Evolutionary conservation across 23 tunicate species (phyloP), one percentile per base, ranked within the genome.

Genomic region (Pegea sp.): DNA sequence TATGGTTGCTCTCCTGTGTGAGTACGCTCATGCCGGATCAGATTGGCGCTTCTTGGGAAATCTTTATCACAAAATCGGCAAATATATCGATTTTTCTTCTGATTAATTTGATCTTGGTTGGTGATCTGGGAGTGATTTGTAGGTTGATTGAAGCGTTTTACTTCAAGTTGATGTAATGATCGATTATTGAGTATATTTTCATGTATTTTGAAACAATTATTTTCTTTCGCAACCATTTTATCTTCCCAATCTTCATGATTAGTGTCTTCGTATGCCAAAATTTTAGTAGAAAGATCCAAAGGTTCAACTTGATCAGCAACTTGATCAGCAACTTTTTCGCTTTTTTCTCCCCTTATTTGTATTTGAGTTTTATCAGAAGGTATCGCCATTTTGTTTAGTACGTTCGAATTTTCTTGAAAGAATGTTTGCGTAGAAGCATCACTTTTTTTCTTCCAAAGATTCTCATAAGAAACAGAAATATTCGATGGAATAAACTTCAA

Each of bases 1-100:
- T 68, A 75, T 18, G 81, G 81, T 69, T 74, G 81, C 43, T 74
- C 81, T 32, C 81, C 81, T 1, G 81, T 74, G 54, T 74, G 81
- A 4, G 75, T 68, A 2, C 75, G 68, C 28, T 49, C 60, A 55
- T 75, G 86, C 1, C 86, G 67, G 20, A 53, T 44, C 44, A 75
- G 53, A 25, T 68, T 68, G 1, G 86, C 68, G 27, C 53, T 68
- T 4, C 63, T 61, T 1, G 75, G 68, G 42, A 75, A 75, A 22
- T 8, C 33, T 44, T 75, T 67, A 3, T 48, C 31, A 24, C 75
- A 69, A 33, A 61, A 69, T 38, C 34, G 65, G 33, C 75, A 69
- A 21, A 34, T 49, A 34, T 61, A 51, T n/a, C n/a, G n/a, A n/a
- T n/a, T n/a, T 25, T 61, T 60, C 20, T 61, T 58, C 28, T 22